Base-by-base conservation (phyloP, 2,113 vertebrate genomes). In the Brachyistius frenatus region DNA sequence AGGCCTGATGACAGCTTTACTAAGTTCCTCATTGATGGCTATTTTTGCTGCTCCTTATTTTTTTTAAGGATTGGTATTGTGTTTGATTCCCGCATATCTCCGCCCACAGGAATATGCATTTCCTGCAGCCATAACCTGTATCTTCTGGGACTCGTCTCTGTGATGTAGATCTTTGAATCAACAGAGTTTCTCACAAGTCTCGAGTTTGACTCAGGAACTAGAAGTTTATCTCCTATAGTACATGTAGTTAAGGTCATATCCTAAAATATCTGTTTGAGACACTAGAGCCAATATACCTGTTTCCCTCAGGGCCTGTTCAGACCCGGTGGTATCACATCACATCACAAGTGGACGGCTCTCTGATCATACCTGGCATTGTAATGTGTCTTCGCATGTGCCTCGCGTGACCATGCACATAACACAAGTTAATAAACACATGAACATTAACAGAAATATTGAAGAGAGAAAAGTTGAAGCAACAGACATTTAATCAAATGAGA, bases 1-100 rank as follows among this genome's bases (percentile, higher is more conserved):
- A 84, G 90, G 52, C 66, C 33, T 74, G 92, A 91, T 92, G 91
- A 93, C 92, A 93, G 87, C 63, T 93, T 92, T 92, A 93, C 86
- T 46, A 67, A 90, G 88, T 86, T 86, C 77, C 84, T 83, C 86
- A 91, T 76, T 90, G 83, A 91, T 84, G 72, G 74, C 81, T 94
- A 93, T 94, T 92, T 93, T 93, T 91, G 90, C 61, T 72, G 61
- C 49, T 15, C 32, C 47, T 32, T 66, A 37, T 83, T 23, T 36
- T 57, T 80, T 74, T 46, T 16, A 36, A 62, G 56, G 75, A 81
- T 76, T 32, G 35, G 83, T 79, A 92, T 93, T 94, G 92, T 94
- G 83, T 82, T 89, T 3, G 63, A 88, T 92, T 92, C 88, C 89
- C 66, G 54, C 58, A 85, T 67, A 72, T 76, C 68, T 66, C 85